Evolutionary conservation across 2,797 vertebrate species (phyloP), one percentile per base, ranked within the genome.

Genomic region (Florisuga fusca): DNA sequence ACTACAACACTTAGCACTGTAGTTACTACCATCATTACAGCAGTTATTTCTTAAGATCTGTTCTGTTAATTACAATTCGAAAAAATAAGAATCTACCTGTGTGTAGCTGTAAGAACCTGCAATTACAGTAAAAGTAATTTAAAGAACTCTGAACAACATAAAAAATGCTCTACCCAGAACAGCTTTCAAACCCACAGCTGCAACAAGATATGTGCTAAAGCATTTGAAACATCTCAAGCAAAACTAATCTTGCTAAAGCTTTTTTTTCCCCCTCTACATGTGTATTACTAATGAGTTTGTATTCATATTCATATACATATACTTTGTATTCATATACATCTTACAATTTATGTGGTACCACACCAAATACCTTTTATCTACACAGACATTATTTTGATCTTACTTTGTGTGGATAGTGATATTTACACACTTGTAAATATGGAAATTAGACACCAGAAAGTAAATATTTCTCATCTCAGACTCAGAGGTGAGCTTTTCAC

Each of bases 11-110:
- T 96, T 85, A 95, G 61, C 88, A 91, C 84, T 96, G 45, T 13
- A 93, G 92, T 78, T 84, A 93, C 62, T 89, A 53, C 92, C 94
- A 94, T 93, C 45, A 89, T 93, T 92, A 73, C 51, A 85, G 95
- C 97, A 96, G 96, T 82, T 86, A 94, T 90, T 96, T 94, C 85
- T 71, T 92, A 89, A 85, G 88, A 84, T 94, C 94, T 86, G 53
- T 71, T 67, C 71, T 95, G 91, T 95, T 97, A 97, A 96, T 96
- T 96, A 94, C 68, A 89, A 89, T 91, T 96, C 62, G 14, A 41
- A 90, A 85, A 95, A 96, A 94, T 94, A 95, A 97, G 71, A 90
- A 96, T 97, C 94, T 95, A 87, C 61, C 71, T 94, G 83, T 75
- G 50, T 89, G 55, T 64, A 96, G 63, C 71, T 95, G 80, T 76